phyloP scores from a whole-genome alignment of 1,140 invertebrate genomes.

The Asbolus verrucosus region DNA sequence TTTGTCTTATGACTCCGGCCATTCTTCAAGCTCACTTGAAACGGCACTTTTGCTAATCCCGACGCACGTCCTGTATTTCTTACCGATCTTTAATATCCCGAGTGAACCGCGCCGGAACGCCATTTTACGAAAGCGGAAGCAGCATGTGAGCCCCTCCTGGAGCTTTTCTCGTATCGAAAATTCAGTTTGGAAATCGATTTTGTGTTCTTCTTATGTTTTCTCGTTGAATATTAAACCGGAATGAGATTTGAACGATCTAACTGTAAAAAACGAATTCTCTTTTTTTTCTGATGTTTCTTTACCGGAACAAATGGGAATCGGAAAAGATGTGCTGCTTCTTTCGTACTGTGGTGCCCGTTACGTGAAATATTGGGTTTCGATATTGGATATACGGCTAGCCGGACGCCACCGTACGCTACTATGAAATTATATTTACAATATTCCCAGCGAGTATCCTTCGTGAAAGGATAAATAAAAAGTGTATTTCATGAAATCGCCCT shows the following conservation, averaged over 20 bases:
- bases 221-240: neutral
- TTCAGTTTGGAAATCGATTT: conserved; percentile 9
- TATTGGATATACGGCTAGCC: conserved; percentile 24
- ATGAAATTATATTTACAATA: conserved; percentile 36
- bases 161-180: neutral
- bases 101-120: conserved; percentile 13
- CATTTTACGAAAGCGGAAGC: conserved; percentile 23
- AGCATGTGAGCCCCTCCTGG: neutral
- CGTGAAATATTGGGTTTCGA: conserved; percentile 33
- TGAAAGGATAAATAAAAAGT: conserved; percentile 22
- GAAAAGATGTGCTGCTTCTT: conserved; percentile 32
- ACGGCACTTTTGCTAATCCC: conserved; percentile 28
- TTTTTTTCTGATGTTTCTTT: conserved; percentile 11
- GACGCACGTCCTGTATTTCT: conserved; percentile 22
- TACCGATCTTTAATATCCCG: conserved; percentile 26
- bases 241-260: neutral
- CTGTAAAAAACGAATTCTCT: neutral
- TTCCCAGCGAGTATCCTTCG: conserved; percentile 11
- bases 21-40: conserved; percentile 23
- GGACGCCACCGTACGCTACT: conserved; percentile 25
- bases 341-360: conserved; percentile 16
- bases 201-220: neutral
- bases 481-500: neutral
- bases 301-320: conserved; percentile 24
- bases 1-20: conserved; percentile 16